These are phyloP conservation scores for Halyomorpha halys DNA, from an alignment of 1,140 invertebrate genomes.

Conservation along the genomic window DNA sequence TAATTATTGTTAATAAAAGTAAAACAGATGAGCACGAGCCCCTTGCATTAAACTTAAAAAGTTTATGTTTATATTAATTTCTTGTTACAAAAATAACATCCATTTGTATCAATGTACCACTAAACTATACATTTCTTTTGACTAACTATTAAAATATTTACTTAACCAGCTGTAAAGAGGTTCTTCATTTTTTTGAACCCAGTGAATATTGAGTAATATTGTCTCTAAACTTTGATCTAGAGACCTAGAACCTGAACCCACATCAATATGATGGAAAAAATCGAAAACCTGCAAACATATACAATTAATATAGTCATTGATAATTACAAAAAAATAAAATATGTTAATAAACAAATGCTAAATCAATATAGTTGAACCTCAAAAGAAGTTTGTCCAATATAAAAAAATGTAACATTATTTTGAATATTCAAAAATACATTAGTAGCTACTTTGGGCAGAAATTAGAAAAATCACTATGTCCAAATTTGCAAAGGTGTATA, in stretches of 20 bases:
- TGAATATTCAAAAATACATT: no score
- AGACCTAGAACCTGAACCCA: conserved; percentile 54
- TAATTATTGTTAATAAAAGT: neutral
- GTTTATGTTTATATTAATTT: neutral
- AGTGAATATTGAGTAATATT: conserved; percentile 67
- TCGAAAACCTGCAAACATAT: conserved; percentile 46
- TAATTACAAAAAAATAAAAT: no score
- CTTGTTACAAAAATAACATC: conserved; percentile 25
- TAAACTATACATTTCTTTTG: conserved; percentile 9
- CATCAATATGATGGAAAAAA: conserved; percentile 55
- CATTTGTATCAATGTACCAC: neutral
- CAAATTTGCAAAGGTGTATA: no score
- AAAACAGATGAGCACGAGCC: neutral
- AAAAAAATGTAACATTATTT: no score
- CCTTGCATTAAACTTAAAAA: conserved; percentile 6
- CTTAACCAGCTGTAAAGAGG: conserved; percentile 48
- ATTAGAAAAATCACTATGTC: no score
- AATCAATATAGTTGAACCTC: no score
- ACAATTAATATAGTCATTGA: neutral
- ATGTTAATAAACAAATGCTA: no score
- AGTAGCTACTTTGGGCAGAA: no score
- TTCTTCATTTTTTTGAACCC: conserved; percentile 55
- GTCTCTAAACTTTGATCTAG: conserved; percentile 62
- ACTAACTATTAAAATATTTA: conserved; percentile 36
- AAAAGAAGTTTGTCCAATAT: no score